A percentile compares a stretch with the other conserved stretches of the same genome.
phyloP scores from a whole-genome alignment of 1,140 invertebrate genomes.

The Teleopsis dalmanni region DNA sequence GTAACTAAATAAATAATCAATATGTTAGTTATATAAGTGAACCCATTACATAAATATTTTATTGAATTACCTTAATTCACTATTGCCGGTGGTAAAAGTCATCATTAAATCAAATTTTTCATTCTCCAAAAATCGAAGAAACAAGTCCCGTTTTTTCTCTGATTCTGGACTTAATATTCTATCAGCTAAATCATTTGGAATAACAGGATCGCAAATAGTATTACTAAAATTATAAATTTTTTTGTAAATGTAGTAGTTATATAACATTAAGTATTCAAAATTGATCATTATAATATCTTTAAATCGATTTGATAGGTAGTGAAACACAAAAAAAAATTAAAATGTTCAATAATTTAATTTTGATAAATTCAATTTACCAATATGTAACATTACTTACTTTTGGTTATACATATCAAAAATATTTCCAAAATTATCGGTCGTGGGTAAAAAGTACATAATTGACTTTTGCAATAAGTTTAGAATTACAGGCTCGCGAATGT shows the following conservation, averaged over 20 bases:
- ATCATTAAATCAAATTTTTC: slow-evolving; percentile 36
- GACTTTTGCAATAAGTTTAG: slow-evolving; percentile 58
- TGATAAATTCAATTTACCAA: not conserved
- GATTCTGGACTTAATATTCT: slow-evolving; percentile 29
- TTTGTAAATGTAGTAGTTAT: not conserved
- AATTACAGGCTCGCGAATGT: slow-evolving; percentile 56
- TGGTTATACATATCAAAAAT: slow-evolving; percentile 29
- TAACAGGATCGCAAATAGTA: slow-evolving; percentile 33
- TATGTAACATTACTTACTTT: slow-evolving; percentile 24
- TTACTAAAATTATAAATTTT: slow-evolving; percentile 17
- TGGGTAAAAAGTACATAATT: slow-evolving; percentile 74
- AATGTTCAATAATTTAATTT: not conserved
- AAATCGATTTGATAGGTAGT: no score
- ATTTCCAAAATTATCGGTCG: slow-evolving; percentile 23
- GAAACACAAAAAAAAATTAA: not conserved
- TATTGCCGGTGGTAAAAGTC: slow-evolving; percentile 32
- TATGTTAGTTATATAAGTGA: not conserved
- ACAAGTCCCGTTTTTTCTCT: slow-evolving; percentile 22
- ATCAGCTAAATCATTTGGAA: slow-evolving; percentile 36
- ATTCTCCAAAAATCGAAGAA: slow-evolving; percentile 31
- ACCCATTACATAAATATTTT: not conserved
- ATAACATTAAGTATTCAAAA: not conserved
- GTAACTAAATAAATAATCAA: slow-evolving; percentile 13
- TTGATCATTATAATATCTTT: no score
- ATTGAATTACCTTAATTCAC: slow-evolving; percentile 21